phyloP scores from a whole-genome alignment of 1,140 invertebrate species.

The Zeugodacus cucurbitae region DNA sequence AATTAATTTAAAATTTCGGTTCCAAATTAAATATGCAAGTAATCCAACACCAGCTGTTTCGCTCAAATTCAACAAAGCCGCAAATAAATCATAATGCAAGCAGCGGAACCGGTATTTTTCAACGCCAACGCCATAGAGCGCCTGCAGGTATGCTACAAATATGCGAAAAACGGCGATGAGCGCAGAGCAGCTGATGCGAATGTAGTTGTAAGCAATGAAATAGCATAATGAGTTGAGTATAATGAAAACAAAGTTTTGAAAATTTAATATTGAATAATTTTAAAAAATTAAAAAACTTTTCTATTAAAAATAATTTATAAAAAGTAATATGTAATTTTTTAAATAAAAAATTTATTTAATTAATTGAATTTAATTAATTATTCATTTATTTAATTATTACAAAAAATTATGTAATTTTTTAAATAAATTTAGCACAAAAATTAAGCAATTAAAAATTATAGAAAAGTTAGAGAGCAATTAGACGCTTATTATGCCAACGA shows the following conservation, averaged over 20 bases:
- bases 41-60: neutral
- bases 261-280: no score
- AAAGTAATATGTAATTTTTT: no score
- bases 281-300: no score
- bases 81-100: neutral
- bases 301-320: neutral
- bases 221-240: no score
- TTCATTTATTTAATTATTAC: no score
- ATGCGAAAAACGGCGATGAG: neutral
- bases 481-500: no score
- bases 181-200: neutral
- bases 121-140: neutral
- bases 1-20: neutral
- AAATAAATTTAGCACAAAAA: no score
- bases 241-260: no score
- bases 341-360: no score
- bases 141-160: conserved; percentile 3
- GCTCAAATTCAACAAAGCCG: neutral
- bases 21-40: neutral
- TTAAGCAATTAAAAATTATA: neutral
- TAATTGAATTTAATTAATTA: no score
- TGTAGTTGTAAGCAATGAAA: neutral
- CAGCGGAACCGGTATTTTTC: neutral
- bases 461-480: neutral
- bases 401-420: no score